Conservation (phyloP, 2,888 invertebrate genomes). For the Rhopalosiphum nymphaeae region DNA sequence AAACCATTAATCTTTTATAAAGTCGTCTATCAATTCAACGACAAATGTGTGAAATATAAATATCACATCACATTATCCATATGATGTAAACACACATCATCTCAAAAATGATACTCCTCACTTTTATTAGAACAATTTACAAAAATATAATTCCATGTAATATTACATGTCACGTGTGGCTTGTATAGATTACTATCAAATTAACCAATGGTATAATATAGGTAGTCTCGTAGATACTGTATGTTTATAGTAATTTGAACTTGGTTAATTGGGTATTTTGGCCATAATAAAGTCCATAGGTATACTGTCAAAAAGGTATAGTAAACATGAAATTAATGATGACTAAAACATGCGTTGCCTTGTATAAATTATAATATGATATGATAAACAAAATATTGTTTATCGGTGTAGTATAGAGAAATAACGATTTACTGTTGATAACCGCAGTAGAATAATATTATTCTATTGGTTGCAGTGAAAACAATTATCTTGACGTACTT, state of each 20-base stretch:
- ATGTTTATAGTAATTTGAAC: neutral
- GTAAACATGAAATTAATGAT: conserved; percentile 6
- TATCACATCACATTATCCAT: neutral
- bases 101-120: neutral
- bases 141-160: neutral
- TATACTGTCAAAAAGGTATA: neutral
- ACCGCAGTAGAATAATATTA: conserved; percentile 19
- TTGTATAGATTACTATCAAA: neutral
- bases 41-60: neutral
- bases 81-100: neutral
- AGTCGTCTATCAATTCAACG: neutral
- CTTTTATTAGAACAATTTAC: neutral
- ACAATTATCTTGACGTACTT: neutral
- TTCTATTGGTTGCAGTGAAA: neutral
- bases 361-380: conserved; percentile 17
- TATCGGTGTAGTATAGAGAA: neutral
- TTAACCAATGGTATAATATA: neutral
- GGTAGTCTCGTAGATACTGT: neutral
- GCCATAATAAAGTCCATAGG: neutral
- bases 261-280: neutral
- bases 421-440: conserved; percentile 10
- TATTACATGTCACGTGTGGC: neutral
- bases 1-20: neutral
- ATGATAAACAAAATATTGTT: neutral
- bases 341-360: neutral